Evolutionary conservation across 2,113 vertebrate species (phyloP).

Genomic region (Sylvia atricapilla): DNA sequence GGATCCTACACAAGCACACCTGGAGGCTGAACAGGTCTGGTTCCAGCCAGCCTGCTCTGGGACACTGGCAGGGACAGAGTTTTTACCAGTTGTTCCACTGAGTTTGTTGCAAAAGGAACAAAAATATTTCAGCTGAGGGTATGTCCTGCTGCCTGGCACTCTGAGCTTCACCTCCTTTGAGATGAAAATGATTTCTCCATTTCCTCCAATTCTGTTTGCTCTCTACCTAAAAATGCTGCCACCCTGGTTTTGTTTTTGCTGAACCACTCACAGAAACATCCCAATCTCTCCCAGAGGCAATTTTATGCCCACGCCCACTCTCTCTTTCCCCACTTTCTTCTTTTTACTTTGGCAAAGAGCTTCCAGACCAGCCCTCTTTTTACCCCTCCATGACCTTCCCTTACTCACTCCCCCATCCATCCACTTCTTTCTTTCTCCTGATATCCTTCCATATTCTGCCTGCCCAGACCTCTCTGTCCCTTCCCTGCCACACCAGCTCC

Average conservation of each 20-base stretch:
- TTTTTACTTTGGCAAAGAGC: background rate
- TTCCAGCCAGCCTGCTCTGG: background rate
- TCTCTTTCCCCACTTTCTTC: background rate
- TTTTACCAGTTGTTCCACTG: background rate
- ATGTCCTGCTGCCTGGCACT: background rate
- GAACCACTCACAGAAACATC: background rate
- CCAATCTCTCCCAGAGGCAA: background rate
- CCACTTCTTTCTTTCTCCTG: background rate
- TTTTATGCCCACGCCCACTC: background rate
- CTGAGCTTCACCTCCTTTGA: background rate
- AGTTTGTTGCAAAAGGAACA: background rate
- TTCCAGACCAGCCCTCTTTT: background rate
- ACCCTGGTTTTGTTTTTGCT: background rate
- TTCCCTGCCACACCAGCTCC: background rate
- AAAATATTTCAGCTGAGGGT: background rate
- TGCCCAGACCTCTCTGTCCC: background rate
- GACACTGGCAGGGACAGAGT: background rate
- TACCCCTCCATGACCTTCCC: background rate
- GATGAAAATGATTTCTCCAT: background rate
- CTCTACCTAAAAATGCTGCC: background rate
- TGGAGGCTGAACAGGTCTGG: background rate
- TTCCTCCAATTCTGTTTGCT: background rate
- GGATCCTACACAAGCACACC: background rate
- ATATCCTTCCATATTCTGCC: background rate
- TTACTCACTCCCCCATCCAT: background rate